Percentiles rank a stretch among this genome's conserved stretches.
These are phyloP conservation scores for Lanistes nyassanus DNA, from an alignment of 1,140 invertebrate species.

Conservation along the genomic window DNA sequence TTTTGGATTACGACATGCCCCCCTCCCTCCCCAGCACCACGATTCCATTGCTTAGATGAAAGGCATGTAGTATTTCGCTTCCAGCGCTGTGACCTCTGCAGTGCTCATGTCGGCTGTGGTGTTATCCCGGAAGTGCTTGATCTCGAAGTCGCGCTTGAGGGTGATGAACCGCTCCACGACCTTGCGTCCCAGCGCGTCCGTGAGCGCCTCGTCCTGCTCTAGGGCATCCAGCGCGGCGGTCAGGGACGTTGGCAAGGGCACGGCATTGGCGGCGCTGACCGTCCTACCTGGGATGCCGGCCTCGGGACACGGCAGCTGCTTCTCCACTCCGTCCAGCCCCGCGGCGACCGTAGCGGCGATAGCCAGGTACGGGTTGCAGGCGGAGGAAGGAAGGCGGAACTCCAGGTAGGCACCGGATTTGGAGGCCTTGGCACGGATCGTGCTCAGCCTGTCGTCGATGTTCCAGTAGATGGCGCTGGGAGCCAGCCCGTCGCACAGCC, in stretches of 20 bases:
- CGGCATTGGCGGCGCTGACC: background rate
- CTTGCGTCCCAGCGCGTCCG: conserved; percentile 30
- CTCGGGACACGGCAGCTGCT: conserved; percentile 26
- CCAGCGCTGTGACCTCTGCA: background rate
- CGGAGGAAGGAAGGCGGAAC: conserved; percentile 38
- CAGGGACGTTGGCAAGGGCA: conserved; percentile 31
- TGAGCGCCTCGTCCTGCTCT: conserved; percentile 34
- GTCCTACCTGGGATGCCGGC: background rate
- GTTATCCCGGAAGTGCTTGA: conserved; percentile 28
- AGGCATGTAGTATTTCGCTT: conserved; percentile 25
- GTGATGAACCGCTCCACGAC: conserved; percentile 33
- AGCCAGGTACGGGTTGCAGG: conserved; percentile 42
- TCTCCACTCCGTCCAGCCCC: conserved; percentile 43
- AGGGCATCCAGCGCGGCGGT: conserved; percentile 33
- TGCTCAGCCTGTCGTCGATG: conserved; percentile 24
- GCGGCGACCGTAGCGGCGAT: conserved; percentile 42
- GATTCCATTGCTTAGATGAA: no score
- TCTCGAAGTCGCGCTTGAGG: conserved; percentile 34
- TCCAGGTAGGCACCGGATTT: conserved; percentile 37
- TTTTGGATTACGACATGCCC: no score
- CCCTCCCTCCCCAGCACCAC: no score
- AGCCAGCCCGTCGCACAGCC: conserved; percentile 26
- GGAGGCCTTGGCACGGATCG: conserved; percentile 26
- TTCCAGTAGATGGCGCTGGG: conserved; percentile 36
- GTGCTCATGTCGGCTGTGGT: conserved; percentile 12